Evolutionary conservation across 2,888 invertebrate species (phyloP), one percentile per base, ranked within the genome.

Genomic region (Drosophila neotestacea): DNA sequence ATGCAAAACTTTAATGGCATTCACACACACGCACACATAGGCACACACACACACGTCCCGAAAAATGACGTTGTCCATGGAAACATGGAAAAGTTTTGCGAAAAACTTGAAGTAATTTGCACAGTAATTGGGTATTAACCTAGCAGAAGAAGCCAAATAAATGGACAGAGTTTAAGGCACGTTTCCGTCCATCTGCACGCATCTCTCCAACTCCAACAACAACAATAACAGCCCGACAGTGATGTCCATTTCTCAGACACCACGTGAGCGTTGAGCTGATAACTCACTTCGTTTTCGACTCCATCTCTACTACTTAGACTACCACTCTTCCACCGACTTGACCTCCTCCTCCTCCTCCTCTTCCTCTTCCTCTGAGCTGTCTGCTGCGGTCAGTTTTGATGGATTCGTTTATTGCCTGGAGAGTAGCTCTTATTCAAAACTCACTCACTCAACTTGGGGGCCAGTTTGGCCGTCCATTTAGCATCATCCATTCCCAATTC

Each of bases 101-200:
- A 68, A 70, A 76, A 86, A 81, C 78, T 90, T 87, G 79, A 89
- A 90, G 91, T 88, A 92, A 91, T 91, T 91, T 91, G 84, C 91
- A 91, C 91, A 88, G 90, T 91, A 91, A 91, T 92, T 91, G 91
- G 86, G 89, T 88, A 91, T 92, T 92, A 92, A 91, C 91, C 91
- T 81, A 86, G 90, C 90, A 22, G 83, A 82, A 85, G 79, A 70
- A 77, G 50, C 77, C 79, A 85, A 79, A 84, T 86, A 89, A 89
- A 88, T 85, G 82, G 86, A 70, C 72, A 72, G 73, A 81, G 78
- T 78, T 78, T 70, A 80, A 74, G 81, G 74, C 87, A 88, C 88
- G 87, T 80, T 66, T 38, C 47, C 52, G 42, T 54, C 4, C 62
- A 47, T 60, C 50, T 34, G 10, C 59, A 52, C 39, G 55, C 61